Base-by-base conservation (phyloP, 2,113 vertebrate genomes). In the Scytalopus superciliaris region DNA sequence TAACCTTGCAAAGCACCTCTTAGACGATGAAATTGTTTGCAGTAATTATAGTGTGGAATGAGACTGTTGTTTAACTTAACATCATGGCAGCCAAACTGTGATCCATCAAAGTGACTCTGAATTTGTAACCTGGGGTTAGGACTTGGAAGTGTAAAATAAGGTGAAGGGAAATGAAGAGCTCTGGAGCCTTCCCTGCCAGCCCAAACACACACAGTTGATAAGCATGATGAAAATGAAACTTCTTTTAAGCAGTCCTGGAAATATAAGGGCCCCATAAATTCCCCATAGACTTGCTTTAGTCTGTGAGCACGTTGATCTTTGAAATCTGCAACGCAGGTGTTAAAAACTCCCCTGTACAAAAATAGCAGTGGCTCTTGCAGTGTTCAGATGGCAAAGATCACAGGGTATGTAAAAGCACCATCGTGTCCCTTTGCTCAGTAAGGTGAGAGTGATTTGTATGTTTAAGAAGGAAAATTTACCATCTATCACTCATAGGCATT, bases 281-380 rank as follows among this genome's bases (percentile, higher is more conserved):
- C 64, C 50, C 90, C 60, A 27, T 67, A 59, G 75, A 19, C 47
- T 59, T 64, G 30, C 15, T 62, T 63, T 59, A 52, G n/a, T 80
- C 90, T 78, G 57, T 31, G 75, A 74, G 82, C 60, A 10, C 45
- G 7, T 27, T 42, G 64, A 50, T 63, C 8, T 80, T 81, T 28
- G 80, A 95, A 93, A 96, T 37, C 78, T 77, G 79, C 62, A 8
- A 42, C 94, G 94, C 74, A 27, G 18, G 45, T 62, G 64, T 81
- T 96, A 62, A 90, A 96, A 89, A 66, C 44, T 64, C 84, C 84
- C 63, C 39, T 63, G 53, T 70, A 42, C 77, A 67, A 81, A 91
- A 66, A 28, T 4, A 92, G 45, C 5, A 14, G 40, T 37, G 6
- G 16, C 53, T 79, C 37, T 56, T 19, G 59, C 68, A 33, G 33